Evolutionary conservation across 2,797 vertebrate genomes (phyloP).

Genomic region (Columba guinea): DNA sequence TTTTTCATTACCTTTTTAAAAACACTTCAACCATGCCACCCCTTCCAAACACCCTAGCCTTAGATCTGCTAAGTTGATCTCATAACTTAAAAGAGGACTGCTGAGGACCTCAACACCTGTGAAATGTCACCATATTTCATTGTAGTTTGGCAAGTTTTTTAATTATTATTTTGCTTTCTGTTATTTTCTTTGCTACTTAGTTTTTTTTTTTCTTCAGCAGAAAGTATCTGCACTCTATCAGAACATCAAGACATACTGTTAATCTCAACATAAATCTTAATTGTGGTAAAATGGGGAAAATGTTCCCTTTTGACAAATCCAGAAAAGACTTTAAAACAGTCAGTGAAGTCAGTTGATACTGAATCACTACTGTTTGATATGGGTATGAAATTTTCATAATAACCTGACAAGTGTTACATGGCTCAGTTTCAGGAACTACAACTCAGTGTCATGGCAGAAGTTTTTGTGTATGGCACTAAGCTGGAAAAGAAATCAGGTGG

Average conservation of each 20-base stretch:
- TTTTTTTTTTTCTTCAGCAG: not conserved
- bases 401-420: not conserved
- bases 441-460: not conserved
- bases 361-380: not conserved
- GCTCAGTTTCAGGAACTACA: not conserved
- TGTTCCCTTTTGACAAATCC: not conserved
- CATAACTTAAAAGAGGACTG: not conserved
- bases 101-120: not conserved
- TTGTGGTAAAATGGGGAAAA: not conserved
- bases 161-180: not conserved
- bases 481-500: not conserved
- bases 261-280: not conserved
- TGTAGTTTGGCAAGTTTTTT: not conserved
- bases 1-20: not conserved
- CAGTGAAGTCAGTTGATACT: not conserved
- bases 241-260: not conserved
- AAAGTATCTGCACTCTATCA: not conserved
- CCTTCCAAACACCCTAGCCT: not conserved
- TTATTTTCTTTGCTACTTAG: not conserved
- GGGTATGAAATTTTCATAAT: not conserved
- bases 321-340: not conserved
- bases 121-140: not conserved
- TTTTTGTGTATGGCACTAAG: not conserved
- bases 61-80: not conserved
- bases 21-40: not conserved